Percentiles rank a stretch among this genome's conserved stretches.
These are phyloP conservation scores for Penaeus monodon DNA, from an alignment of 2,888 invertebrate genomes.

Conservation along the genomic window DNA sequence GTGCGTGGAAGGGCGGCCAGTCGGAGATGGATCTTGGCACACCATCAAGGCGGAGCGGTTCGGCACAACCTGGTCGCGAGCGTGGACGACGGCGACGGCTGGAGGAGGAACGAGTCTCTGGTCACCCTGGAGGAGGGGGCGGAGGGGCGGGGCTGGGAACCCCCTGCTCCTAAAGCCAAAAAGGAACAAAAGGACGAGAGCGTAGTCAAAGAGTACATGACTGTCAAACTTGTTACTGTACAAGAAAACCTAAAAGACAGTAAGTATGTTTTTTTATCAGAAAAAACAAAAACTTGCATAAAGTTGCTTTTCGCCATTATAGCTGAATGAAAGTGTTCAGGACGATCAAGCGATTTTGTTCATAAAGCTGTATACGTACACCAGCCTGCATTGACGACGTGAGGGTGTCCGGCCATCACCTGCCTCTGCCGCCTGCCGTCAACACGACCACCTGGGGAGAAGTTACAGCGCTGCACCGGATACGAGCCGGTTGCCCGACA, in stretches of 20 bases:
- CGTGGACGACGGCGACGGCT: slow-evolving; percentile 56
- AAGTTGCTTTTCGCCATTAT: no score
- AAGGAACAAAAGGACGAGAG: slow-evolving; percentile 32
- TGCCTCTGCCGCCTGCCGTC: slow-evolving; percentile 93
- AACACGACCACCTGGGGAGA: slow-evolving; percentile 96
- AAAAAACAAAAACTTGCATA: no score
- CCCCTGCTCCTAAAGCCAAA: neutral
- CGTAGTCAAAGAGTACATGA: slow-evolving; percentile 31
- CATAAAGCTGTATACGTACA: no score
- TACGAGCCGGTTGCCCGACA: slow-evolving; percentile 15
- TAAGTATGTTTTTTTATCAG: slow-evolving; percentile 12
- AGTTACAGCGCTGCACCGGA: slow-evolving; percentile 83
- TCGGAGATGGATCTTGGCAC: slow-evolving; percentile 60
- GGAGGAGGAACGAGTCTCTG: slow-evolving; percentile 47
- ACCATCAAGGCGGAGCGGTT: slow-evolving; percentile 41
- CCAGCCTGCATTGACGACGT: slow-evolving; percentile 84
- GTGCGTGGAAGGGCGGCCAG: slow-evolving; percentile 37
- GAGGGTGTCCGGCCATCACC: slow-evolving; percentile 91
- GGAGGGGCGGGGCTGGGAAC: neutral
- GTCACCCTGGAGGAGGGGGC: slow-evolving; percentile 11
- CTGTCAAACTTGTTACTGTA: slow-evolving; percentile 16
- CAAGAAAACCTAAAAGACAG: slow-evolving; percentile 36
- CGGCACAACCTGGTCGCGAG: slow-evolving; percentile 50
- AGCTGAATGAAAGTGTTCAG: no score
- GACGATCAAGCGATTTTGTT: no score